Percentiles rank a stretch among this genome's conserved stretches.
phyloP scores from a whole-genome alignment of 2,797 vertebrate species.

The Bovichtus variegatus region DNA sequence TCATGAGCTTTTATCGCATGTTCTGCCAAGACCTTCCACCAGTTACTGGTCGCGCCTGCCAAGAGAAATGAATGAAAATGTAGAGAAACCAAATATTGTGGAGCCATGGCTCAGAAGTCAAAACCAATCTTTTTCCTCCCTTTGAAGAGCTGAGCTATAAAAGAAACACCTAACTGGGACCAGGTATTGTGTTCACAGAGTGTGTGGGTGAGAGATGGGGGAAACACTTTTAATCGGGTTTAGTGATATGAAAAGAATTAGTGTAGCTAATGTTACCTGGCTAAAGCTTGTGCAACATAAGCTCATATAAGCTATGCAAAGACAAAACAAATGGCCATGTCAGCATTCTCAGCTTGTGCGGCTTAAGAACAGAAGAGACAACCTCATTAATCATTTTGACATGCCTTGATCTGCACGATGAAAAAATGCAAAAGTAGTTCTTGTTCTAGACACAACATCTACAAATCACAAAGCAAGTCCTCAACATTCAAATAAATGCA shows the following conservation, averaged over 20 bases:
- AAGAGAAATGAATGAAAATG: slow-evolving; percentile 86
- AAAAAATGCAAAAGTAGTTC: slow-evolving; percentile 6
- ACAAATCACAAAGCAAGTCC: slow-evolving; percentile 14
- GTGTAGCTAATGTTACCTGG: slow-evolving; percentile 62
- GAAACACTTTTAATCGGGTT: slow-evolving; percentile 54
- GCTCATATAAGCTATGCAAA: slow-evolving; percentile 47
- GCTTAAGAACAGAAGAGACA: slow-evolving; percentile 51
- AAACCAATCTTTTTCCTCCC: slow-evolving; percentile 74
- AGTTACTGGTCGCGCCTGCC: slow-evolving; percentile 76
- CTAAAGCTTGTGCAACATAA: slow-evolving; percentile 56
- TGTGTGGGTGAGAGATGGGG: slow-evolving; percentile 37
- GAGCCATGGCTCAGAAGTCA: slow-evolving; percentile 75
- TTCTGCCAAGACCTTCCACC: slow-evolving; percentile 85
- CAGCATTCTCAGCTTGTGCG: slow-evolving; percentile 52
- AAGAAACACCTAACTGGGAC: slow-evolving; percentile 75
- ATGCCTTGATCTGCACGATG: slow-evolving; percentile 39
- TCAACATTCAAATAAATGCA: slow-evolving; percentile 23
- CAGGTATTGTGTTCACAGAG: slow-evolving; percentile 67
- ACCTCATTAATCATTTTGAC: slow-evolving; percentile 58
- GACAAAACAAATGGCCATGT: slow-evolving; percentile 60
- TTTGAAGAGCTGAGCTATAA: slow-evolving; percentile 67
- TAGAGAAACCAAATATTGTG: slow-evolving; percentile 83
- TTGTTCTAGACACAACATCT: slow-evolving; percentile 11
- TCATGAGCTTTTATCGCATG: slow-evolving; percentile 83
- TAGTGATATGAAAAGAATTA: slow-evolving; percentile 53